A percentile compares a stretch with the other conserved stretches of the same genome.
phyloP scores from a whole-genome alignment of 2,888 invertebrate genomes.

The Oconnorella tubifera region DNA sequence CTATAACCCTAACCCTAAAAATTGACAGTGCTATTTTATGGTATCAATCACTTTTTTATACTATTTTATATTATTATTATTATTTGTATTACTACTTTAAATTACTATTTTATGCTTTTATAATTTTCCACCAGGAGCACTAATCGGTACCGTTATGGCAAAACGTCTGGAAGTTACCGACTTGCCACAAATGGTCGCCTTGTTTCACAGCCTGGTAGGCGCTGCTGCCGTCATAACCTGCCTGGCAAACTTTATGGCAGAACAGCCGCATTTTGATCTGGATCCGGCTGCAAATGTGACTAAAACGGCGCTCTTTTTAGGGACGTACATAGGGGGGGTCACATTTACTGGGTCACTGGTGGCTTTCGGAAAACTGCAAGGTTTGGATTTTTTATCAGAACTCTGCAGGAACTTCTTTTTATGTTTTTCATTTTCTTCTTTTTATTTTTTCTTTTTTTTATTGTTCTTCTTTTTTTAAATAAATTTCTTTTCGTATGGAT shows the following conservation, averaged over 20 bases:
- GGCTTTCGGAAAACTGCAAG: conserved; percentile 84
- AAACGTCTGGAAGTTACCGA: conserved; percentile 73
- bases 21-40: no score
- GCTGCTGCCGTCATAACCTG: conserved; percentile 83
- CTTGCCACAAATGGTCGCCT: conserved; percentile 83
- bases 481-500: no score
- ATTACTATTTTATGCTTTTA: conserved; percentile 12
- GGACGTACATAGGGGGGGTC: conserved; percentile 84
- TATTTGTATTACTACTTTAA: not conserved
- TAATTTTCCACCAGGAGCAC: conserved; percentile 60
- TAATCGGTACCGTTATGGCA: conserved; percentile 73
- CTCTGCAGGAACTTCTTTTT: not conserved
- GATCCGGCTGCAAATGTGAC: conserved; percentile 72
- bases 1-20: no score
- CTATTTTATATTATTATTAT: conserved; percentile 2
- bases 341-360: conserved; percentile 84
- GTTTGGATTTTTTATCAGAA: conserved; percentile 43
- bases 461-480: no score
- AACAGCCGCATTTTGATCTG: conserved; percentile 75
- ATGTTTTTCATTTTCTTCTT: not conserved
- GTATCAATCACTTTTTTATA: no score
- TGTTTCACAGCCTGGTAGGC: conserved; percentile 79
- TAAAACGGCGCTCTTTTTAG: conserved; percentile 79
- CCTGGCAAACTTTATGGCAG: conserved; percentile 76
- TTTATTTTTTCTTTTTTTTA: not conserved